Percentiles rank a stretch among this genome's conserved stretches.
These are phyloP conservation scores for Melipona beecheii DNA, from an alignment of 2,888 invertebrate genomes.

Conservation along the genomic window DNA sequence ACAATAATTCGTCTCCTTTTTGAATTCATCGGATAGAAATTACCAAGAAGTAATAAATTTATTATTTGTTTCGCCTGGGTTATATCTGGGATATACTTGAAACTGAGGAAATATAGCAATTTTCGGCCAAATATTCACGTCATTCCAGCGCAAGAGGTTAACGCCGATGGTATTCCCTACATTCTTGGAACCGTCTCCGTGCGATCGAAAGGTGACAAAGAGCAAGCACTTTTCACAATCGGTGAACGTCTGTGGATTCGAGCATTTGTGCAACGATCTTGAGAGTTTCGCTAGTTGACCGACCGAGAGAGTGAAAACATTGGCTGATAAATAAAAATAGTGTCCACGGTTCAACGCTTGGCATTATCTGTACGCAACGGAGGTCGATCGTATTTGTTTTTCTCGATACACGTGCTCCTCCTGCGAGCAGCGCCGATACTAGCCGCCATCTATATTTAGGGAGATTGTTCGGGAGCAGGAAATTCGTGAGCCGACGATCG, in stretches of 20 bases:
- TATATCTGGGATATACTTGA: no score
- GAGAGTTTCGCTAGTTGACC: no score
- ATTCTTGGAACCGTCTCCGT: conserved; percentile 20
- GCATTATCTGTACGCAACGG: conserved; percentile 32
- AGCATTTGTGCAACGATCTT: background rate
- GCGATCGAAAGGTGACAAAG: conserved; percentile 23
- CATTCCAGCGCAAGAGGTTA: no score
- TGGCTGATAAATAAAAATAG: conserved; percentile 19
- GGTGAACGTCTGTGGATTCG: background rate
- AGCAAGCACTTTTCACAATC: no score
- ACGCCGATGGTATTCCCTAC: conserved; percentile 15
- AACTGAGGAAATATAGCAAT: no score
- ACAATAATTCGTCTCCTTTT: no score
- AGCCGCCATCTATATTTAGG: conserved; percentile 52
- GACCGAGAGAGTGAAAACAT: conserved; percentile 15
- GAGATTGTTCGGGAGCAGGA: conserved; percentile 3
- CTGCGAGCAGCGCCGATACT: conserved; percentile 18
- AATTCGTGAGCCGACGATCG: conserved; percentile 21
- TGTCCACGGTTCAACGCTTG: conserved; percentile 55
- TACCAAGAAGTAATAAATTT: no score
- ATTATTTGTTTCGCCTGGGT: no score
- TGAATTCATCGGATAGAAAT: no score
- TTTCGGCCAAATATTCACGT: no score
- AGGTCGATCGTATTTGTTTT: conserved; percentile 50
- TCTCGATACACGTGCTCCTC: conserved; percentile 55